Evolutionary conservation across 2,888 invertebrate species (phyloP).

Genomic region (Eristalis intricaria): DNA sequence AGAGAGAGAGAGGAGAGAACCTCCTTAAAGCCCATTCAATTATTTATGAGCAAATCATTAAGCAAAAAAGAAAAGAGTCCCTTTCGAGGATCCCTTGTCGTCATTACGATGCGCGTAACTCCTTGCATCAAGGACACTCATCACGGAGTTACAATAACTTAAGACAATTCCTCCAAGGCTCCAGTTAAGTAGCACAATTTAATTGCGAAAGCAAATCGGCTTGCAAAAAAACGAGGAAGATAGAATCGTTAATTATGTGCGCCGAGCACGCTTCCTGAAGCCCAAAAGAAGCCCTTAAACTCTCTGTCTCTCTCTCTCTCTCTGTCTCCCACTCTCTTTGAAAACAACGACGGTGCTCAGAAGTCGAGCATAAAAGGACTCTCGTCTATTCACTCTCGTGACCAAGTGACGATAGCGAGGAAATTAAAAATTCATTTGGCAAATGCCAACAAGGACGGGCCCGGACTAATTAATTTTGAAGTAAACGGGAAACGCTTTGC

Average conservation of each 20-base stretch:
- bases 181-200: background rate
- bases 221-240: background rate
- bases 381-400: conserved; percentile 2
- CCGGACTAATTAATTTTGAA: conserved; percentile 38
- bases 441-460: conserved; percentile 15
- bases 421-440: conserved; percentile 49
- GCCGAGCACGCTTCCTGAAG: background rate
- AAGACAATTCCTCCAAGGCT: background rate
- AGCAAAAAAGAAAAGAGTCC: background rate
- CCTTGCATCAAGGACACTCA: background rate
- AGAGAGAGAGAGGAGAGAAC: background rate
- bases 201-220: background rate
- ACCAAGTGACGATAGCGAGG: conserved; percentile 18
- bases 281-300: background rate
- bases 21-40: background rate
- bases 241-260: too few species aligned
- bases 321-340: too few species aligned
- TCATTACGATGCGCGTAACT: background rate
- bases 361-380: background rate
- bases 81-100: background rate
- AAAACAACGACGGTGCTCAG: background rate
- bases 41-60: background rate
- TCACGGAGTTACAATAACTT: background rate
- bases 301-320: background rate
- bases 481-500: conserved; percentile 11